Percentiles rank a stretch among this genome's conserved stretches.
Conservation (phyloP, 2,888 invertebrate genomes). For the Calameuta pallipes region DNA sequence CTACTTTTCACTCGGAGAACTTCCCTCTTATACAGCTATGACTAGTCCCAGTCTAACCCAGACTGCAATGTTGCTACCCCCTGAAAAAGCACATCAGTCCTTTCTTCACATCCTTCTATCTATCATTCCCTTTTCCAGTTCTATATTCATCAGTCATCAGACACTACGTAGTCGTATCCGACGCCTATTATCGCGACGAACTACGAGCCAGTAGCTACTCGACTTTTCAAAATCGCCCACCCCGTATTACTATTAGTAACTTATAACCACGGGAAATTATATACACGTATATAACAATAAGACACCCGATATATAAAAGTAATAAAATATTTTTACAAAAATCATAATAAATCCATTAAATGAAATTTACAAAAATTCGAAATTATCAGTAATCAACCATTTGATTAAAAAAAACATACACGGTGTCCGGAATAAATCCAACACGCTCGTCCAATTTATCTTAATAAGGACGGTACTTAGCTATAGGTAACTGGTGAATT, state of each 20-base stretch:
- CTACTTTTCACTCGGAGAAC: slow-evolving; percentile 43
- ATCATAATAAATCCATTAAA: neutral
- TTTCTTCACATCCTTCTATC: neutral
- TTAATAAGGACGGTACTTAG: neutral
- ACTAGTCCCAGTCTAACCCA: slow-evolving; percentile 30
- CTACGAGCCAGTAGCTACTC: slow-evolving; percentile 9
- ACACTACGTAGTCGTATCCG: slow-evolving; percentile 2
- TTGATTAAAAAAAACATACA: neutral
- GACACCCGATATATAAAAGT: neutral
- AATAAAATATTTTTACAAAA: neutral
- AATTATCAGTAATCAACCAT: neutral
- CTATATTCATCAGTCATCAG: slow-evolving; percentile 7
- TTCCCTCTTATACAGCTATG: neutral
- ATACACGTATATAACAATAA: neutral
- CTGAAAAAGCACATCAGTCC: slow-evolving; percentile 7
- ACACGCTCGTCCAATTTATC: neutral
- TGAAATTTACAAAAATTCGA: neutral
- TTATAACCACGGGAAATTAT: neutral
- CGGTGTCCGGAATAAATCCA: neutral
- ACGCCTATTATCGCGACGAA: slow-evolving; percentile 9
- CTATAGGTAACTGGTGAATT: neutral
- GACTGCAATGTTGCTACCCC: slow-evolving; percentile 25
- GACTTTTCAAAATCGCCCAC: slow-evolving; percentile 32
- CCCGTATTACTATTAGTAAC: slow-evolving; percentile 22
- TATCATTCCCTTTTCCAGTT: neutral